Conservation (phyloP, 2,888 invertebrate species). For the Cylindroiulus punctatus region DNA sequence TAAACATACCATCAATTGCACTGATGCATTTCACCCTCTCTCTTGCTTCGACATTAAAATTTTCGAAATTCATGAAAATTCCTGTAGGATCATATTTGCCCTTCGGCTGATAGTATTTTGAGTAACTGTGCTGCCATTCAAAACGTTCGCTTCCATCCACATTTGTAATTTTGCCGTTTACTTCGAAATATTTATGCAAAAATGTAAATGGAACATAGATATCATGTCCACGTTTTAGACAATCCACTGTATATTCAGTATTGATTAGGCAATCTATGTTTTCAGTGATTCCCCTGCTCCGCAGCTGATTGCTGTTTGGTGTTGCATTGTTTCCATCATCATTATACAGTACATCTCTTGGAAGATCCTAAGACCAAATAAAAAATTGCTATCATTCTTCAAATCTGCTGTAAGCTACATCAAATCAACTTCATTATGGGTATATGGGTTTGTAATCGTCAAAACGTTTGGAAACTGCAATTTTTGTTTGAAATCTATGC, state of each 20-base stretch:
- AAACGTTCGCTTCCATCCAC: slow-evolving; percentile 81
- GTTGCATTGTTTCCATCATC: slow-evolving; percentile 36
- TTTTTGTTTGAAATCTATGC: too few species aligned
- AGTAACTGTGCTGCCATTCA: slow-evolving; percentile 95
- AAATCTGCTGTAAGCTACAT: too few species aligned
- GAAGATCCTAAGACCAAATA: slow-evolving; percentile 70
- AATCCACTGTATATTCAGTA: slow-evolving; percentile 82
- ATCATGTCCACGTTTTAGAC: slow-evolving; percentile 79
- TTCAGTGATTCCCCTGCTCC: slow-evolving; percentile 56
- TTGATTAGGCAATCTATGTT: slow-evolving; percentile 79
- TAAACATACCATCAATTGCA: slow-evolving; percentile 78
- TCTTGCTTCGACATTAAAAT: slow-evolving; percentile 96
- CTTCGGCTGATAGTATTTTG: slow-evolving; percentile 88
- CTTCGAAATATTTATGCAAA: slow-evolving; percentile 91
- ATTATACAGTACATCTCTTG: slow-evolving; percentile 59
- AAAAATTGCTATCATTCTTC: too few species aligned
- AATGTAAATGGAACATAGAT: slow-evolving; percentile 93
- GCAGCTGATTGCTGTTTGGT: slow-evolving; percentile 10
- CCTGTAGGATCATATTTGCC: slow-evolving; percentile 89
- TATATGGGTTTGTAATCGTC: too few species aligned
- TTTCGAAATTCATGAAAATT: slow-evolving; percentile 95
- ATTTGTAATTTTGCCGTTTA: slow-evolving; percentile 84
- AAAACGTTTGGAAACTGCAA: too few species aligned
- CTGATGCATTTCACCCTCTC: slow-evolving; percentile 96
- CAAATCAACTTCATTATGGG: too few species aligned